Conservation (phyloP, 92 coral and sea anemone genomes). For the Palythoa caribaeorum region DNA sequence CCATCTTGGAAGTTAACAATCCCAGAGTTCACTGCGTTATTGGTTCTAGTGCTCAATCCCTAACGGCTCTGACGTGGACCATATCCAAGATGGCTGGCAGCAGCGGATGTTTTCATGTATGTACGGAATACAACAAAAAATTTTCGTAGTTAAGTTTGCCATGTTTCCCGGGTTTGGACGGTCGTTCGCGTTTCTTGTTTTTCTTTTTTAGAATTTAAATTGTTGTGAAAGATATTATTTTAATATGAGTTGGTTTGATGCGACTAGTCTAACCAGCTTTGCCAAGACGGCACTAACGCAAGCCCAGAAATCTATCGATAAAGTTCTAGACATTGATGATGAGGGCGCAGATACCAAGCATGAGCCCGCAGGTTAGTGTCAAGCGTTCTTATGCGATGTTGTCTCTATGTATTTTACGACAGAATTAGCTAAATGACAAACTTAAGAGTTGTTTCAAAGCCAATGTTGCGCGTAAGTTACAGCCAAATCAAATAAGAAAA, state of each 20-base stretch:
- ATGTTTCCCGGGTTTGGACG: not conserved
- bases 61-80: constrained; percentile 44
- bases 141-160: not conserved
- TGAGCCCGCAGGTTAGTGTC: constrained; percentile 41
- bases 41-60: constrained; percentile 20
- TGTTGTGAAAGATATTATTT: not conserved
- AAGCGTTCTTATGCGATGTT: not conserved
- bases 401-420: not conserved
- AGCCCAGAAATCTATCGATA: constrained; percentile 97
- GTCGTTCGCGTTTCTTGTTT: not conserved
- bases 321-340: constrained; percentile 91
- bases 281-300: constrained; percentile 85
- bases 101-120: constrained; percentile 4
- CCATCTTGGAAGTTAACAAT: constrained; percentile 4
- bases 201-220: not conserved
- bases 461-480: no score
- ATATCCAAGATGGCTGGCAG: constrained; percentile 32
- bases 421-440: not conserved
- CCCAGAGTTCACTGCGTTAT: constrained; percentile 22
- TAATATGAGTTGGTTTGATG: constrained; percentile 96
- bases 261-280: constrained; percentile 79
- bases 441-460: not conserved
- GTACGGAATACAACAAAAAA: not conserved
- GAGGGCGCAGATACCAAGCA: constrained; percentile 39
- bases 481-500: no score